These are phyloP conservation scores for Myiozetetes cayanensis DNA, from an alignment of 2,113 vertebrate genomes.

Conservation along the genomic window DNA sequence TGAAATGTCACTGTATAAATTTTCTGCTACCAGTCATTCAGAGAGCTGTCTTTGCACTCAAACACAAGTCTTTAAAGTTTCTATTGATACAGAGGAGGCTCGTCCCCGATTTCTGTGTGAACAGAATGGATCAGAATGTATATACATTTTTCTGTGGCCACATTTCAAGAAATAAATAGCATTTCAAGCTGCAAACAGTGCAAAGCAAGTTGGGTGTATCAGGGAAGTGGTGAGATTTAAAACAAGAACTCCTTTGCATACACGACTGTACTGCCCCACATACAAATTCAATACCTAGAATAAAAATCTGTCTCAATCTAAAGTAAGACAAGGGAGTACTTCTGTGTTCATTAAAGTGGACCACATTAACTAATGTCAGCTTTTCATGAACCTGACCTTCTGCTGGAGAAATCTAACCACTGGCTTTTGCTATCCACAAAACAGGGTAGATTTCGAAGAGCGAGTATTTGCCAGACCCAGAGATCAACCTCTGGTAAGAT, in stretches of 20 bases:
- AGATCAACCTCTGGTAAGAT: neutral
- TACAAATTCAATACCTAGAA: neutral
- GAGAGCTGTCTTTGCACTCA: neutral
- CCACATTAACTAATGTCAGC: neutral
- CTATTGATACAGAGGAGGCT: neutral
- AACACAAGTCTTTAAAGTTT: neutral
- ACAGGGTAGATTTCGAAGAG: neutral
- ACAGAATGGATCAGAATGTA: neutral
- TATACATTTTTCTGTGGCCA: neutral
- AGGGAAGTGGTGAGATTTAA: neutral
- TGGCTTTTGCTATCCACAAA: neutral
- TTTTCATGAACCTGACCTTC: neutral
- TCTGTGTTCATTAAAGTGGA: neutral
- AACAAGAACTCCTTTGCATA: neutral
- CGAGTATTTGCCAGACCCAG: neutral
- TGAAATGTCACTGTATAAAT: neutral
- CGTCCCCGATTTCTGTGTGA: neutral
- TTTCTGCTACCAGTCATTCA: neutral
- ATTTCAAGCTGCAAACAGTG: neutral
- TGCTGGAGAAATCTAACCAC: neutral
- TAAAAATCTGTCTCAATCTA: neutral
- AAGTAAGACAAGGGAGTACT: neutral
- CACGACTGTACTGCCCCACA: fast-evolving
- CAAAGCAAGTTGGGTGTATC: neutral
- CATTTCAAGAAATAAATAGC: neutral